Evolutionary conservation across 2,113 vertebrate species (phyloP), one percentile per base, ranked within the genome.

Genomic region (Triplophysa dalaica): DNA sequence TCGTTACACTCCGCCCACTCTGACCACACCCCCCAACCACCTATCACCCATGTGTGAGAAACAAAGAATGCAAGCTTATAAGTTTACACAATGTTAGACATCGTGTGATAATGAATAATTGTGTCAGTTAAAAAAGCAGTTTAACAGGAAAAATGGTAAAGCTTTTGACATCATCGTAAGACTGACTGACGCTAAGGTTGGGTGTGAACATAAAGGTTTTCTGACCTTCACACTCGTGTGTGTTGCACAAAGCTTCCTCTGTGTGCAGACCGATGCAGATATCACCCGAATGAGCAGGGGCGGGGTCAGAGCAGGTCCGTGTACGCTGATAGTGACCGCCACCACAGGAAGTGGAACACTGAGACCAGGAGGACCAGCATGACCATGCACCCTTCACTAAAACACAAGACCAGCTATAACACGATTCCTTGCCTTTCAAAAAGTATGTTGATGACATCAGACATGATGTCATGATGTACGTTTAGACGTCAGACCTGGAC

Each of bases 231-330:
- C 97, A 98, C 0, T 89, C 83, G 50, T 97, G 94, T 2, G 94
- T 97, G 81, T 94, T 98, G 83, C 97, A 99, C 70, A 99, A 94
- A 0, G 96, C 97, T 83, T 99, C 97, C 56, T 99, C 97, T 0
- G 96, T 98, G 88, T 98, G 96, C 72, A 99, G 93, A 1, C 97
- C 97, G 0, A 97, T 93, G 76, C 97, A 99, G 88, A 97, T 96
- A 65, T 97, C 95, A 4, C 97, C 97, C 79, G 95, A 95, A 0
- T 95, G 91, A 0, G 94, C 93, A 0, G 97, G 96, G 0, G 93
- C 84, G 0, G 97, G 97, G 84, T 91, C 95, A 12, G 92, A 94
- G 90, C 97, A 98, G 0, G 94, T 94, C 13, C 97, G 95, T 0
- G 95, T 96, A 24, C 97, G 92, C 92, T 95, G 96, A 83, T 95